Evolutionary conservation across 1,140 invertebrate species (phyloP).

Genomic region (Eulimnadia texana): DNA sequence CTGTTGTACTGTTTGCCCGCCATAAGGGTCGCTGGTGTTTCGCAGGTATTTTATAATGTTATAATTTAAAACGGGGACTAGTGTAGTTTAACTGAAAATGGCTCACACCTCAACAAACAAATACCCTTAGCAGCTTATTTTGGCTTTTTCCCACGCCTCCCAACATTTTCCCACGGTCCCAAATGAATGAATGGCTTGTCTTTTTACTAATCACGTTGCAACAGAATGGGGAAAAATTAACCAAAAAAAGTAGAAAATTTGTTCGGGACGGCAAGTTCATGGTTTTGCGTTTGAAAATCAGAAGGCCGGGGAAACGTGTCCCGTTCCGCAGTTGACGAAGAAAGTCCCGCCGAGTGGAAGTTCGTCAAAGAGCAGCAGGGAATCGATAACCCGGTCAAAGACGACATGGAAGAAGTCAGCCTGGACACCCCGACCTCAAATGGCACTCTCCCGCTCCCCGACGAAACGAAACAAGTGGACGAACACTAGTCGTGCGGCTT

Average conservation of each 20-base stretch:
- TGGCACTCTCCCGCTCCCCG: neutral
- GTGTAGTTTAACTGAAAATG: too few species aligned
- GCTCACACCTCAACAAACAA: too few species aligned
- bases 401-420: neutral
- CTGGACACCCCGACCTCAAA: neutral
- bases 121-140: too few species aligned
- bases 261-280: too few species aligned
- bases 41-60: slow-evolving; percentile 38
- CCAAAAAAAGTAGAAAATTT: too few species aligned
- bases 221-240: too few species aligned
- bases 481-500: too few species aligned
- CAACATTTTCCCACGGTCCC: slow-evolving; percentile 4
- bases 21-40: slow-evolving; percentile 67
- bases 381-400: neutral
- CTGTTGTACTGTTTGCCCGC: slow-evolving; percentile 53
- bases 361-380: slow-evolving; percentile 9
- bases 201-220: too few species aligned
- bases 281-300: neutral
- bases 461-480: too few species aligned
- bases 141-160: neutral
- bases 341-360: slow-evolving; percentile 3
- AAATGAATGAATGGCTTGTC: too few species aligned
- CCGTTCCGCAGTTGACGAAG: slow-evolving; percentile 10
- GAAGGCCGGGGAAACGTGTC: neutral
- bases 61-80: neutral